These are phyloP conservation scores for Scaptomyza caliginosa DNA, from an alignment of 2,888 invertebrate species.

Conservation along the genomic window DNA sequence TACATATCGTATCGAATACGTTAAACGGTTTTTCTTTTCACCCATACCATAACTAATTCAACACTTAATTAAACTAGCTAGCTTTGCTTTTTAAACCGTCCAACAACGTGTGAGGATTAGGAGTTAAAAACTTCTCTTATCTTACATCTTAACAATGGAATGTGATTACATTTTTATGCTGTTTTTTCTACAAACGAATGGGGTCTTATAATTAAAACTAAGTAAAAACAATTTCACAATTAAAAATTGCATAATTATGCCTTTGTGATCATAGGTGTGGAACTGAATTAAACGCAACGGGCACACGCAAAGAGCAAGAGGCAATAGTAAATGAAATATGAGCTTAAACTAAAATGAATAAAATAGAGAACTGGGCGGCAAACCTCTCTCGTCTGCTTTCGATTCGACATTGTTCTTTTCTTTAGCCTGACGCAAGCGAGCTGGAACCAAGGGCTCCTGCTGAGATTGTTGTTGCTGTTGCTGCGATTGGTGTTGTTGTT, in stretches of 20 bases:
- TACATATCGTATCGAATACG: too few species aligned
- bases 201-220: conserved; percentile 21
- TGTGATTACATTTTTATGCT: neutral
- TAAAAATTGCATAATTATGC: conserved; percentile 25
- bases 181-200: too few species aligned
- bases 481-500: conserved; percentile 51
- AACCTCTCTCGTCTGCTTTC: conserved; percentile 89
- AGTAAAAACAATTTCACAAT: conserved; percentile 22
- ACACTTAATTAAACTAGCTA: neutral
- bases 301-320: conserved; percentile 3
- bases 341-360: neutral
- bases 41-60: neutral
- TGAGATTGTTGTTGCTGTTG: conserved; percentile 59
- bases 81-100: neutral
- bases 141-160: neutral
- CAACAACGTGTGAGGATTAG: neutral
- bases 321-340: conserved; percentile 26
- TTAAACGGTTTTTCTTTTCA: neutral
- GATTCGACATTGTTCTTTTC: conserved; percentile 87
- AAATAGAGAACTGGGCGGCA: conserved; percentile 55
- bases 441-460: conserved; percentile 86
- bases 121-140: neutral
- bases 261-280: conserved; percentile 9
- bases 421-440: conserved; percentile 86
- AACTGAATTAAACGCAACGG: conserved; percentile 28